Conservation (phyloP, 2,797 vertebrate species). For the Macrochelys suwanniensis region DNA sequence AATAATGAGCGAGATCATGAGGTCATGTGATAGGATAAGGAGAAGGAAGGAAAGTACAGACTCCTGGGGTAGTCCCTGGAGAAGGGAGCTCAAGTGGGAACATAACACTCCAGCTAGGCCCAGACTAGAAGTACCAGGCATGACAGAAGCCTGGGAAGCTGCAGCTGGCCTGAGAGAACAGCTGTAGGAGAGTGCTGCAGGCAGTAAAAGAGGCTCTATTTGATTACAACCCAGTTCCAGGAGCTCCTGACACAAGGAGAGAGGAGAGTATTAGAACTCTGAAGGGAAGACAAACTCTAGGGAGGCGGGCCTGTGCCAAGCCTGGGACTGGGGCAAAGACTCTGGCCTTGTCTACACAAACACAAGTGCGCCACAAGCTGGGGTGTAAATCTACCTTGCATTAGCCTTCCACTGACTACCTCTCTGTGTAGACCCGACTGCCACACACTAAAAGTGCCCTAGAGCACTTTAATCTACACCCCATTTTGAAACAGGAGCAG, state of each 20-base stretch:
- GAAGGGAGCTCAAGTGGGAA: neutral
- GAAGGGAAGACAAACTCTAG: neutral
- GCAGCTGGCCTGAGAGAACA: neutral
- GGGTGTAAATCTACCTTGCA: neutral
- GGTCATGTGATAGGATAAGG: neutral
- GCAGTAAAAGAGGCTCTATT: neutral
- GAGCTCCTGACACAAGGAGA: neutral
- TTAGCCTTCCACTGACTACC: neutral
- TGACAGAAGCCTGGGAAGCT: neutral
- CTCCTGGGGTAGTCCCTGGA: neutral
- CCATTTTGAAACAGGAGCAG: neutral
- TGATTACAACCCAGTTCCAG: neutral
- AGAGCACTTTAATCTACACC: neutral
- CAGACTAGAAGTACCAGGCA: neutral
- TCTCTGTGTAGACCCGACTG: neutral
- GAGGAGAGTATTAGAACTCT: neutral
- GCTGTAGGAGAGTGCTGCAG: neutral
- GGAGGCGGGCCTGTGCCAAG: neutral
- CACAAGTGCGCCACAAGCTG: neutral
- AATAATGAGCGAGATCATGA: neutral
- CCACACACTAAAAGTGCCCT: neutral
- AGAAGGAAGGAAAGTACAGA: neutral
- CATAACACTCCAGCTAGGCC: neutral
- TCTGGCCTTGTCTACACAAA: neutral
- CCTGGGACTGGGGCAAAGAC: neutral